Conservation (phyloP, 2,113 vertebrate species). For the Phaetusa simplex region DNA sequence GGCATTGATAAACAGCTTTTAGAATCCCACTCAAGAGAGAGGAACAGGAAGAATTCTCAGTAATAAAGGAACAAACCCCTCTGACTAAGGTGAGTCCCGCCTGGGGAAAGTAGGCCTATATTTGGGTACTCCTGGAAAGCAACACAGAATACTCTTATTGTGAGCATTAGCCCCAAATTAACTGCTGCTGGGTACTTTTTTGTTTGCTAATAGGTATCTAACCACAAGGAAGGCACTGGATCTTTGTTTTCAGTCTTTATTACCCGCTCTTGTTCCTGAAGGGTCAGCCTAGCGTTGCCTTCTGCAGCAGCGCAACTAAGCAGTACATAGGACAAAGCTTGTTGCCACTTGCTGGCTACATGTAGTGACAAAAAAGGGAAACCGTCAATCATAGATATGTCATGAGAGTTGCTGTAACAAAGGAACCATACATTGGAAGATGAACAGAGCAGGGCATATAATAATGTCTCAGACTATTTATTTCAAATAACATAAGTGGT, state of each 20-base stretch:
- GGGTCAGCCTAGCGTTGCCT: not conserved
- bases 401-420: not conserved
- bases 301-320: not conserved
- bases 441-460: not conserved
- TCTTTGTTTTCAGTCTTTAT: not conserved
- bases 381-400: not conserved
- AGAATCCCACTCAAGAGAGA: not conserved
- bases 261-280: not conserved
- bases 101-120: not conserved
- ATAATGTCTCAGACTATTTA: not conserved
- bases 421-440: not conserved
- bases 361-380: not conserved
- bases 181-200: not conserved
- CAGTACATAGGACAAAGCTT: fast-evolving
- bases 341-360: not conserved
- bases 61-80: not conserved
- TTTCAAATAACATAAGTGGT: not conserved
- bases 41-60: not conserved
- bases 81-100: not conserved
- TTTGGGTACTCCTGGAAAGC: not conserved
- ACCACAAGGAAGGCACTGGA: not conserved
- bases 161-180: not conserved
- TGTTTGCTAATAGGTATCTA: not conserved
- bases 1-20: not conserved
- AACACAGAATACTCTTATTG: not conserved